Evolutionary conservation across 1,140 invertebrate species (phyloP), one percentile per base, ranked within the genome.

Genomic region (Drosophila hydei): DNA sequence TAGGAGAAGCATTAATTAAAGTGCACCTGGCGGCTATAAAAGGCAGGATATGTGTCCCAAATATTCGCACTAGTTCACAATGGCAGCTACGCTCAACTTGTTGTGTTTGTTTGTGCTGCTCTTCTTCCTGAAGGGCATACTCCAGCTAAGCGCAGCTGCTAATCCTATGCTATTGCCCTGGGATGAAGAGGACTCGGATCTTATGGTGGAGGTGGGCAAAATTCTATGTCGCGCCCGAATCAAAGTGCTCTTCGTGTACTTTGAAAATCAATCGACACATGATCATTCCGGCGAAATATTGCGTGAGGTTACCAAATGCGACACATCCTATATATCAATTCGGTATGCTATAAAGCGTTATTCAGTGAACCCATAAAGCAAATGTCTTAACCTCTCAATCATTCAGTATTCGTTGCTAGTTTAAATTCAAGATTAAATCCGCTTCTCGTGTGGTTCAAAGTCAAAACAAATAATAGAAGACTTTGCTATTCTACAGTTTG

Each of bases 281-380:
- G 62, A 89, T 50, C 75, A 90, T 51, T 72, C 89, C 5, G 79
- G 89, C 3, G 68, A 81, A 40, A 84, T 91, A 61, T 55, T 91
- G 6, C 67, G 54, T 3, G 58, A 76, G 45, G 71, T 91, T 4
- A 88, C 77, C 56, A 74, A 84, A 38, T 91, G 89, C 30, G 64
- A 87, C 27, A 85, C 84, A 58, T 90, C 89, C n/a, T 89, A 90
- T 45, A 75, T 91, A 55, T 79, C 81, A 0, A 48, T 90, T 8
- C 78, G 83, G 81, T 81, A 33, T 11, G 12, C 30, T 33, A 12
- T 11, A 30, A 6, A 30, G 7, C 6, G 7, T 30, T 30, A 8
- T 2, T 8, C 8, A 30, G 6, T 30, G 8, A 8, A 9, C 27
- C 8, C 27, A 30, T 1, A 30, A 61, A n/a, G 23, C 7, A 16